Percentiles rank a stretch among this genome's conserved stretches.
Evolutionary conservation across 2,797 vertebrate genomes (phyloP).

Genomic region (Hirundo rustica): DNA sequence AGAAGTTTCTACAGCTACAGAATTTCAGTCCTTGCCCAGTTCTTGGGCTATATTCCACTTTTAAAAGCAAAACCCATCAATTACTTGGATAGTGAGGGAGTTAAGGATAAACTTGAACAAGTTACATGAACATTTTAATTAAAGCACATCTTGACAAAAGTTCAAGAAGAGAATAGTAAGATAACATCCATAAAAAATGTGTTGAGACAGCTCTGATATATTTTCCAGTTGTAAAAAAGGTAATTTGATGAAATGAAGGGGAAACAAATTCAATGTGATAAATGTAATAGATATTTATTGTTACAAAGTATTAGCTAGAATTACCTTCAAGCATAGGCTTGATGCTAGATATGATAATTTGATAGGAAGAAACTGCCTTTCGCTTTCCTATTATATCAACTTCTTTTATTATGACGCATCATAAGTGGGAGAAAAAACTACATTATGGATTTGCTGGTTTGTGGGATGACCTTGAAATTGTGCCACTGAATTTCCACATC

Average conservation of each 20-base stretch:
- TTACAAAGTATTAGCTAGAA: constrained; percentile 50
- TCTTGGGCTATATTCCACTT: not conserved
- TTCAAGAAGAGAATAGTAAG: constrained; percentile 13
- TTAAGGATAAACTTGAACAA: constrained; percentile 8
- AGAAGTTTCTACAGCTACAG: not conserved
- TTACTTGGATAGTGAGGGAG: not conserved
- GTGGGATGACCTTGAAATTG: constrained; percentile 70
- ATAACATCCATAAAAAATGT: constrained; percentile 15
- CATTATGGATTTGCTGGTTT: constrained; percentile 59
- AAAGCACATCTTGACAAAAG: constrained; percentile 31
- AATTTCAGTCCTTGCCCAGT: not conserved
- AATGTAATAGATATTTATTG: constrained; percentile 64
- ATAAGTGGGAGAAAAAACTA: constrained; percentile 51
- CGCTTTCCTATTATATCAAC: constrained; percentile 4
- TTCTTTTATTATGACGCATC: constrained; percentile 31
- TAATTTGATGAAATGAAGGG: constrained; percentile 63
- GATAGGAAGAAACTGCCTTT: constrained; percentile 37
- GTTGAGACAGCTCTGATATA: constrained; percentile 28
- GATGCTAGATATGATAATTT: constrained; percentile 50
- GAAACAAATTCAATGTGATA: constrained; percentile 65
- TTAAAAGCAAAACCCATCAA: not conserved
- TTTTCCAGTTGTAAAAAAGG: constrained; percentile 51
- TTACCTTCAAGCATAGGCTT: constrained; percentile 32
- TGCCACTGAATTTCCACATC: constrained; percentile 35
- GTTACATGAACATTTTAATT: constrained; percentile 43